Evolutionary conservation across 2,113 vertebrate genomes (phyloP), one percentile per base, ranked within the genome.

Genomic region (Daubentonia madagascariensis): DNA sequence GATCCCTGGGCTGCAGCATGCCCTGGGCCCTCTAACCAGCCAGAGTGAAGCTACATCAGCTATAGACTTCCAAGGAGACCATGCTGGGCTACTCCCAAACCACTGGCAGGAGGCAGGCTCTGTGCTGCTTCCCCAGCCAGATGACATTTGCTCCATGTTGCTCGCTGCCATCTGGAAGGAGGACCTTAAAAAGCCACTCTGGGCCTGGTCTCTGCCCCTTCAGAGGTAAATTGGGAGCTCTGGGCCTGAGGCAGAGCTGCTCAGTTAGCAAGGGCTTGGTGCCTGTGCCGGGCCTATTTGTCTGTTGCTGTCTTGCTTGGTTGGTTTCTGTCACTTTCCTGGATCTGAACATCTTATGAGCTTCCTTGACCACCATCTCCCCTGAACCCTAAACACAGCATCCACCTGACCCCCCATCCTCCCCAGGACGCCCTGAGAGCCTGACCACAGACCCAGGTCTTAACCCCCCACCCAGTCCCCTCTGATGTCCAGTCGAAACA

Each of bases 121-220:
- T 17, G 28, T 67, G 70, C 52, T 81, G 7, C 25, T 59, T 63
- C 28, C 14, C 37, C 17, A 40, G 17, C 3, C 81, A 73, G 73
- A 37, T 73, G 54, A 11, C 57, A 59, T 72, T 94, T 85, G 68
- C 83, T 85, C 28, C 67, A 35, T 30, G 45, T 23, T 92, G 20
- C 65, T 94, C 80, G 68, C 50, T 89, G 11, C 28, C 73, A 2
- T 79, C 86, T 85, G 63, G 52, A 65, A 88, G 30, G 50, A 89
- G 22, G n/a, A 28, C 10, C 70, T 92, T 84, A 45, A 35, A 63
- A 86, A 93, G 17, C 28, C 32, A 50, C 48, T 28, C 57, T 83
- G 72, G 37, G 3, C 67, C 37, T 85, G 8, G 28, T 68, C n/a
- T 94, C 76, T 30, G 7, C 32, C 18, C 67, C 25, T 85, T 30